Conservation (phyloP, 1,140 invertebrate genomes). For the Colletes latitarsis region DNA sequence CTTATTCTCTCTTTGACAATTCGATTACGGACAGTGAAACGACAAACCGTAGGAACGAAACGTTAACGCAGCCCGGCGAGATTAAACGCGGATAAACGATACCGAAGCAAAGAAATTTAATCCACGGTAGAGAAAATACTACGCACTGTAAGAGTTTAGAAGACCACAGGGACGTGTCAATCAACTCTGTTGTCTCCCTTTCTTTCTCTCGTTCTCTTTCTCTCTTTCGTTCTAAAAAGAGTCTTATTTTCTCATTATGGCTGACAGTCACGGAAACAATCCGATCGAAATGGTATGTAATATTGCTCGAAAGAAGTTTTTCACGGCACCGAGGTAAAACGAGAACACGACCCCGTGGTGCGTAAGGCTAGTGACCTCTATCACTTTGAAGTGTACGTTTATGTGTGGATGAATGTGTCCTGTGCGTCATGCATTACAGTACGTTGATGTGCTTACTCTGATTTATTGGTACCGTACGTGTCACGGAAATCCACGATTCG, state of each 20-base stretch:
- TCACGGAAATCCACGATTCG: neutral
- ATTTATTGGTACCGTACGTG: conserved; percentile 4
- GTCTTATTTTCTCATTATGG: conserved; percentile 27
- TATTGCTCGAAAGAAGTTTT: conserved; percentile 23
- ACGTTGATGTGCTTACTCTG: conserved; percentile 20
- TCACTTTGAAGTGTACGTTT: conserved; percentile 29
- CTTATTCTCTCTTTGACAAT: conserved; percentile 35
- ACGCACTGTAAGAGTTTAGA: conserved; percentile 17
- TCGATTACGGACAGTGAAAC: conserved; percentile 6
- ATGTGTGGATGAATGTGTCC: conserved; percentile 17
- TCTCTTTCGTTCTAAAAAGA: neutral
- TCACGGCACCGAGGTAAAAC: conserved; percentile 42
- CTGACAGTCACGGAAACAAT: conserved; percentile 36
- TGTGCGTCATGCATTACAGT: conserved; percentile 35
- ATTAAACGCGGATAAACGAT: neutral
- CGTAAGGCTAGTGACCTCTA: conserved; percentile 64
- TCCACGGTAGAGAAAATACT: conserved; percentile 23
- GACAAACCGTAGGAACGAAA: neutral
- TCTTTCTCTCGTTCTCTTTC: neutral
- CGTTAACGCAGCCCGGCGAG: neutral
- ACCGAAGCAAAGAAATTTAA: neutral
- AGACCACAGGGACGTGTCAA: conserved; percentile 39
- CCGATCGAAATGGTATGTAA: neutral
- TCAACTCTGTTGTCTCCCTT: conserved; percentile 32
- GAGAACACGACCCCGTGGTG: conserved; percentile 50